Evolutionary conservation across 2,888 invertebrate genomes (phyloP).

Genomic region (Ectobius pallidus): DNA sequence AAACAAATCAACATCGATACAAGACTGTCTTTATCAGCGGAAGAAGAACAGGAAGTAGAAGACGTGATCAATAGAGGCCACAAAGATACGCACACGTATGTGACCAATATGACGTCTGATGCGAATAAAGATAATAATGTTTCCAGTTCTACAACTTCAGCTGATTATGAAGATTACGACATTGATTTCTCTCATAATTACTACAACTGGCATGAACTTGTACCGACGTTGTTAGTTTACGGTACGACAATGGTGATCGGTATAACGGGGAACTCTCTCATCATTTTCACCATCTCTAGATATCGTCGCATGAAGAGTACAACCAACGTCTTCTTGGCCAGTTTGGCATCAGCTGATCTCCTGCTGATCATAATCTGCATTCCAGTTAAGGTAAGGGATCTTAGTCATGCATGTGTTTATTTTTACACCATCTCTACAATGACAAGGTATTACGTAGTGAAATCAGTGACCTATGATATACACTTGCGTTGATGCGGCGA

Average conservation of each 20-base stretch:
- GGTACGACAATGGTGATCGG: slow-evolving; percentile 65
- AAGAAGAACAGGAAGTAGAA: too few relatives aligned
- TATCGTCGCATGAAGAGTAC: slow-evolving; percentile 64
- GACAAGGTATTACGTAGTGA: too few relatives aligned
- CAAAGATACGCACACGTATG: too few relatives aligned
- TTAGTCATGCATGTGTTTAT: too few relatives aligned
- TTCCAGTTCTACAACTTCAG: neutral
- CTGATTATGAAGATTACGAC: slow-evolving; percentile 56
- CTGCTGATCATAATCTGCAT: slow-evolving; percentile 72
- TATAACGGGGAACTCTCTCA: slow-evolving; percentile 63
- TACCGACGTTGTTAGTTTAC: slow-evolving; percentile 64
- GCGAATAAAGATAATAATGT: neutral
- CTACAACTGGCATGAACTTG: slow-evolving; percentile 62
- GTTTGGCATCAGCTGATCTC: slow-evolving; percentile 71
- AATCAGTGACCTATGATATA: too few relatives aligned
- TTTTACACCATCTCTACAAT: too few relatives aligned
- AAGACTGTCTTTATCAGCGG: too few relatives aligned
- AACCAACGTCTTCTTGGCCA: slow-evolving; percentile 72
- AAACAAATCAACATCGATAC: too few relatives aligned
- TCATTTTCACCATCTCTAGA: slow-evolving; percentile 62
- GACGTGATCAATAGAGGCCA: too few relatives aligned
- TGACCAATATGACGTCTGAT: neutral
- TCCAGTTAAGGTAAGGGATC: slow-evolving; percentile 66
- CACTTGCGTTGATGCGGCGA: too few relatives aligned
- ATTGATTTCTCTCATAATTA: slow-evolving; percentile 56